These are phyloP conservation scores for Prietella phreatophila DNA, from an alignment of 2,113 vertebrate species.

Conservation along the genomic window DNA sequence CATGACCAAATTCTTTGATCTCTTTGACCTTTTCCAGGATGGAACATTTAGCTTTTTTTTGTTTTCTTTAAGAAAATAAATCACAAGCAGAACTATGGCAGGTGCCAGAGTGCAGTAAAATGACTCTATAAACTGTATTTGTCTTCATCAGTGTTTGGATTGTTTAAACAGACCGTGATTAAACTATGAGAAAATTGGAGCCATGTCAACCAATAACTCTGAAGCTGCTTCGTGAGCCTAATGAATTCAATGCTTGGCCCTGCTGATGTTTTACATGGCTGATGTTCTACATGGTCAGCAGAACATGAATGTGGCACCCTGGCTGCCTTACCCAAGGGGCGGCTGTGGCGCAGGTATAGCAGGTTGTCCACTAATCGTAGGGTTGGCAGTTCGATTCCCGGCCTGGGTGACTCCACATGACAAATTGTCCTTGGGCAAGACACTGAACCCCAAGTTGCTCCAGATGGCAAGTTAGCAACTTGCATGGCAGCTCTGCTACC, in stretches of 20 bases:
- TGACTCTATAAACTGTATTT: slow-evolving; percentile 12
- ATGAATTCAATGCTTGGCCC: slow-evolving; percentile 1
- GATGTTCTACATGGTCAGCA: slow-evolving; percentile 34
- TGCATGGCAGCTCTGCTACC: too few species aligned
- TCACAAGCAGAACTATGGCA: not conserved
- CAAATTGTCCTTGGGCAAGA: too few species aligned
- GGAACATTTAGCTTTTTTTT: not conserved
- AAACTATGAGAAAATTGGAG: slow-evolving; percentile 28
- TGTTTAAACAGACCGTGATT: slow-evolving; percentile 28
- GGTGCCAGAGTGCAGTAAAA: not conserved
- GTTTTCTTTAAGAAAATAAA: slow-evolving; percentile 2
- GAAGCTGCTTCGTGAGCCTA: not conserved
- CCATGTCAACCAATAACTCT: slow-evolving; percentile 20
- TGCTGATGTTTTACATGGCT: slow-evolving; percentile 8
- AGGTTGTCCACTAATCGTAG: too few species aligned
- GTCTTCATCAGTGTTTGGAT: slow-evolving; percentile 5
- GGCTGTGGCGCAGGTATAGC: too few species aligned
- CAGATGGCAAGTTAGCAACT: too few species aligned
- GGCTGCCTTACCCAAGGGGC: slow-evolving; percentile 1
- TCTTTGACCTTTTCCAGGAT: not conserved
- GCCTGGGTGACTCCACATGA: too few species aligned
- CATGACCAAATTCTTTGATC: not conserved
- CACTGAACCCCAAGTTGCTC: too few species aligned
- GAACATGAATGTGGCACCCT: slow-evolving; percentile 18
- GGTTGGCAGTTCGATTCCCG: too few species aligned